phyloP scores from a whole-genome alignment of 2,888 invertebrate genomes.

The Tineola bisselliella region DNA sequence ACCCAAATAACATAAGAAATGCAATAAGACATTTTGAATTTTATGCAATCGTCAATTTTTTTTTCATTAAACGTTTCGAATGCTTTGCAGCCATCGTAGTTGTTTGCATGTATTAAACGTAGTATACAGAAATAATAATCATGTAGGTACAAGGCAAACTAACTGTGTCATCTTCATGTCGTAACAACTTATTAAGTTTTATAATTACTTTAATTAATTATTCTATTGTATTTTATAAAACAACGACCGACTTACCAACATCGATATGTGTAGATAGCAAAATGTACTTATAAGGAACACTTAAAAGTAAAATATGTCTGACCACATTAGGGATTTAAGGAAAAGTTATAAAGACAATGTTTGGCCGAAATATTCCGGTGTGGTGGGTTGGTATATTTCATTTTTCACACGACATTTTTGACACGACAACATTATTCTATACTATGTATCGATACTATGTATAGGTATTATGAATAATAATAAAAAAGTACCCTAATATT shows the following conservation, averaged over 20 bases:
- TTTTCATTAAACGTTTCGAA: too few species aligned
- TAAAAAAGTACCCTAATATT: too few species aligned
- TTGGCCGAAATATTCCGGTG: not conserved
- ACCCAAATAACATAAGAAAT: too few species aligned
- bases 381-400: not conserved
- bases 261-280: not conserved
- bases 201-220: not conserved
- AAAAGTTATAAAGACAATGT: slow-evolving; percentile 1
- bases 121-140: not conserved
- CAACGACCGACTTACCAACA: not conserved
- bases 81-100: too few species aligned
- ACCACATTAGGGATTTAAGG: not conserved
- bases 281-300: not conserved
- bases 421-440: too few species aligned
- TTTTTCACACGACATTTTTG: too few species aligned
- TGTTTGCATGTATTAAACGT: too few species aligned
- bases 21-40: too few species aligned
- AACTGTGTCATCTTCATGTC: not conserved
- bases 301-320: not conserved
- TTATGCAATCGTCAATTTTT: too few species aligned
- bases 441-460: too few species aligned
- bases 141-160: not conserved
- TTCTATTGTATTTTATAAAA: not conserved
- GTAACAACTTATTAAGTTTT: not conserved
- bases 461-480: too few species aligned